A percentile compares a stretch with the other conserved stretches of the same genome.
These are phyloP conservation scores for Tricholaema leucomelas DNA, from an alignment of 2,113 vertebrate genomes.

Conservation along the genomic window DNA sequence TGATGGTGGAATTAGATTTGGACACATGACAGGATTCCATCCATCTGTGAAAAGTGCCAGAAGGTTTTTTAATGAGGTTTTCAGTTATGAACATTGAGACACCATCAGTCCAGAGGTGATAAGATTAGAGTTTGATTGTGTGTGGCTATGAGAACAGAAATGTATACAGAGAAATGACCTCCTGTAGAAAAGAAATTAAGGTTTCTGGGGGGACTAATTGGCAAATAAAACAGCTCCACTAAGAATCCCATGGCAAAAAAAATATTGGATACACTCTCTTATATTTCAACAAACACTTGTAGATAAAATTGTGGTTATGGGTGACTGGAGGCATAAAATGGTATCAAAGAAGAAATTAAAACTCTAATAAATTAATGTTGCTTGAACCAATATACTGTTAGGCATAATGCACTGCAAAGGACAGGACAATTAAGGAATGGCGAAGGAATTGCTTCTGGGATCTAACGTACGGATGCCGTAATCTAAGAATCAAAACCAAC, in stretches of 20 bases:
- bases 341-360: conserved; percentile 37
- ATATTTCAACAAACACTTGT: conserved; percentile 26
- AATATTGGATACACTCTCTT: neutral
- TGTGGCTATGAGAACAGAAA: conserved; percentile 9
- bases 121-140: conserved; percentile 46
- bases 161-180: conserved; percentile 9
- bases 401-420: neutral
- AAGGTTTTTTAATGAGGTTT: conserved; percentile 64
- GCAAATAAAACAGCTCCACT: conserved; percentile 2
- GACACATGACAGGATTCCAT: conserved; percentile 30
- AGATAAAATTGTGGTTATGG: conserved; percentile 45
- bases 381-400: conserved; percentile 25
- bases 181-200: conserved; percentile 49
- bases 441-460: neutral
- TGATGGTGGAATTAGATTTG: conserved; percentile 55
- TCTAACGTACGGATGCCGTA: neutral
- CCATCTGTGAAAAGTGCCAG: conserved; percentile 35
- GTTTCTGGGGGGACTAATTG: neutral
- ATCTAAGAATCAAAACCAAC: neutral
- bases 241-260: neutral
- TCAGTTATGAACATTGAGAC: neutral
- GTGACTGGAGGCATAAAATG: conserved; percentile 28
- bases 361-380: conserved; percentile 41
- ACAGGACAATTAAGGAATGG: neutral
- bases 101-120: conserved; percentile 30